Conservation (phyloP, 1,140 invertebrate genomes). For the Caerostris extrusa region DNA sequence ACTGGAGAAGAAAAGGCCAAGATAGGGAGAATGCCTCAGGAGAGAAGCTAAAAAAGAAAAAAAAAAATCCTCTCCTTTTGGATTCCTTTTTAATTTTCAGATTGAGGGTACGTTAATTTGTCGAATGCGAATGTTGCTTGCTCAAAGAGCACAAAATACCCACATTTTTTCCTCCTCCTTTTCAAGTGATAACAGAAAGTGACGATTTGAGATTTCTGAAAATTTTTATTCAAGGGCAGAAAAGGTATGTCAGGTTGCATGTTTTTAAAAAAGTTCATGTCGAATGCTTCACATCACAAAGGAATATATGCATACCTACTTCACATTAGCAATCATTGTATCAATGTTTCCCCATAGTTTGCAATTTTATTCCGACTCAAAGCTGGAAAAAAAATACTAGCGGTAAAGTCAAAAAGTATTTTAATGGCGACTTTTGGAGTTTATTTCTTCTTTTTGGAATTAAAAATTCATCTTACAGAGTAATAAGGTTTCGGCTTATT, state of each 20-base stretch:
- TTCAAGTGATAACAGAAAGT: constrained; percentile 51
- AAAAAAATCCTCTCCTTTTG: constrained; percentile 28
- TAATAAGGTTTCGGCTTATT: not conserved
- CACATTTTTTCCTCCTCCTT: not conserved
- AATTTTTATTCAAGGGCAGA: constrained; percentile 18
- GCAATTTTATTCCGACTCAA: not conserved
- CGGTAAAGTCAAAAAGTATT: not conserved
- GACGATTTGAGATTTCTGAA: constrained; percentile 30
- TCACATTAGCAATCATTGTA: not conserved
- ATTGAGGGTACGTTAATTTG: constrained; percentile 63
- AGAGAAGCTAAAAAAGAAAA: constrained; percentile 34
- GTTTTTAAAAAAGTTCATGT: not conserved
- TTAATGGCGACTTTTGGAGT: not conserved
- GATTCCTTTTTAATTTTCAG: constrained; percentile 54
- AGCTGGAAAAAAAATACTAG: not conserved
- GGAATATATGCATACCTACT: not conserved
- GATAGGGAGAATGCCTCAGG: constrained; percentile 55
- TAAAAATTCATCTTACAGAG: not conserved
- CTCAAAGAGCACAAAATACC: constrained; percentile 53
- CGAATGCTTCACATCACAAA: constrained; percentile 35
- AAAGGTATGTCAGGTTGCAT: constrained; percentile 14
- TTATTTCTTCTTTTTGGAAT: not conserved
- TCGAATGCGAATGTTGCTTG: constrained; percentile 24
- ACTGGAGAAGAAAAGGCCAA: constrained; percentile 42
- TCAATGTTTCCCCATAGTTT: constrained; percentile 7